These are phyloP conservation scores for Araneus ventricosus DNA, from an alignment of 1,140 invertebrate species.

Conservation along the genomic window DNA sequence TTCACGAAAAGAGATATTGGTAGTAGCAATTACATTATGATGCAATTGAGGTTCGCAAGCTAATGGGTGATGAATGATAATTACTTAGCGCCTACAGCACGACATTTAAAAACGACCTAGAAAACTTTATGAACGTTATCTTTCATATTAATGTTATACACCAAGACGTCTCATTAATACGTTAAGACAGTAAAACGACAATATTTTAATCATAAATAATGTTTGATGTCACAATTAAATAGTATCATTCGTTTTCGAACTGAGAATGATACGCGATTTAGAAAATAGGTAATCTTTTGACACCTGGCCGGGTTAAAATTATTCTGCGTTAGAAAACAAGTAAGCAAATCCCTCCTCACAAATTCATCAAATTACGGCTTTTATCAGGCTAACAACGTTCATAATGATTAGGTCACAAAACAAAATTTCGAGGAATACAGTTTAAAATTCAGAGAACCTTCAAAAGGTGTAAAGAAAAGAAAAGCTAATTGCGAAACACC, in stretches of 20 bases:
- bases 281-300: too few species aligned
- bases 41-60: neutral
- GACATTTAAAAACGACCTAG: neutral
- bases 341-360: too few species aligned
- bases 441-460: too few species aligned
- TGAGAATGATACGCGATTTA: too few species aligned
- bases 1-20: neutral
- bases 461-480: too few species aligned
- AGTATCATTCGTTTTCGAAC: neutral
- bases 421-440: too few species aligned
- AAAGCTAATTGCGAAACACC: too few species aligned
- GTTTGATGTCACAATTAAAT: neutral
- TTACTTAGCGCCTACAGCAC: constrained; percentile 3
- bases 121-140: neutral
- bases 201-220: neutral
- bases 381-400: too few species aligned
- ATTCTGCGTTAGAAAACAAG: too few species aligned
- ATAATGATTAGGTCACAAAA: too few species aligned
- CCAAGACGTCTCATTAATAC: neutral
- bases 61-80: constrained; percentile 30
- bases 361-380: too few species aligned
- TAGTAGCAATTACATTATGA: neutral
- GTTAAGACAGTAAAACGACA: neutral
- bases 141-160: constrained; percentile 1
- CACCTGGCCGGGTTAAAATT: too few species aligned